Percentiles rank a stretch among this genome's conserved stretches.
These are phyloP conservation scores for Megastigmus dorsalis DNA, from an alignment of 2,888 invertebrate species.

Conservation along the genomic window DNA sequence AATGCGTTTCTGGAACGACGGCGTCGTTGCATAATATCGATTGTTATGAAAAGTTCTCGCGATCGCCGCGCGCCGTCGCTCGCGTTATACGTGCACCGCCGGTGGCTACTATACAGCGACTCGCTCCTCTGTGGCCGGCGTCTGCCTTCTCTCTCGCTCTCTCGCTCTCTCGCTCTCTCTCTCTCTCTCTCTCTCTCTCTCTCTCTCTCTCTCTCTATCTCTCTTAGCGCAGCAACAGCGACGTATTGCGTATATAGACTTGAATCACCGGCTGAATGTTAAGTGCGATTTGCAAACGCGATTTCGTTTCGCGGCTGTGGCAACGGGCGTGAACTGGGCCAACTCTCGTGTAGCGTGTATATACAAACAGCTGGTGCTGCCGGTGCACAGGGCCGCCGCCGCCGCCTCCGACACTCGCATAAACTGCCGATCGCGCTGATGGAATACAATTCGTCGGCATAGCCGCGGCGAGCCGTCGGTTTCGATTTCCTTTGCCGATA, in stretches of 20 bases:
- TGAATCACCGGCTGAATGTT: slow-evolving; percentile 62
- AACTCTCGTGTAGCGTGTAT: slow-evolving; percentile 32
- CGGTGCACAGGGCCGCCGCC: slow-evolving; percentile 42
- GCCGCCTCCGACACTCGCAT: no score
- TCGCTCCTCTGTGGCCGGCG: not conserved
- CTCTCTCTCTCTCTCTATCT: not conserved
- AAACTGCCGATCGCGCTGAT: not conserved
- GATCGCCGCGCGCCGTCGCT: slow-evolving; percentile 43
- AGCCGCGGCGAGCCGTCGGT: not conserved
- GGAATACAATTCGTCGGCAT: not conserved
- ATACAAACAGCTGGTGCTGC: no score
- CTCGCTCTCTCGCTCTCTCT: slow-evolving; percentile 38
- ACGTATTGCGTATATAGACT: slow-evolving; percentile 25
- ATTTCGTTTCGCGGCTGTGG: slow-evolving; percentile 54
- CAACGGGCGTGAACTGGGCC: slow-evolving; percentile 64
- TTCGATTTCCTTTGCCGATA: not conserved
- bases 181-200: not conserved
- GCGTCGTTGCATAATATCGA: slow-evolving; percentile 64
- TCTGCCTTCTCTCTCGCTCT: slow-evolving; percentile 38
- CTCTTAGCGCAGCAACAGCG: slow-evolving; percentile 26
- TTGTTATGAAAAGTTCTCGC: slow-evolving; percentile 68
- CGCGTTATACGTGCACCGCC: not conserved
- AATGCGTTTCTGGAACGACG: slow-evolving; percentile 59
- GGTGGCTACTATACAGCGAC: no score
- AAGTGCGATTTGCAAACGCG: slow-evolving; percentile 63